Percentiles rank a stretch among this genome's conserved stretches.
Conservation (phyloP, 1,140 invertebrate genomes). For the Ips typographus region DNA sequence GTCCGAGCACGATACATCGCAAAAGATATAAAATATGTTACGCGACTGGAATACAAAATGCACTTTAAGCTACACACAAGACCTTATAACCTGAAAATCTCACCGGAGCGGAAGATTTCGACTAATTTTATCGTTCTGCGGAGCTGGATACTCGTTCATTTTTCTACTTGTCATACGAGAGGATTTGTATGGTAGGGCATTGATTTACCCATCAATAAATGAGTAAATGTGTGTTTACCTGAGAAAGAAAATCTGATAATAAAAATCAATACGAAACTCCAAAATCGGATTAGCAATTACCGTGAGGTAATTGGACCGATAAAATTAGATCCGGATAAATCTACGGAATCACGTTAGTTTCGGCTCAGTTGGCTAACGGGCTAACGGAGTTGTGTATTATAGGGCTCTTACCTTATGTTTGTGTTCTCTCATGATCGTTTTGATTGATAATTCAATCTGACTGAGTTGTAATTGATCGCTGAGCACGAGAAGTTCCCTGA, state of each 20-base stretch:
- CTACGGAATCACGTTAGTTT: slow-evolving; percentile 31
- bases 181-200: too few species aligned
- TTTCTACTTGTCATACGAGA: slow-evolving; percentile 24
- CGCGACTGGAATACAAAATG: slow-evolving; percentile 23
- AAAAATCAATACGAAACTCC: slow-evolving; percentile 29
- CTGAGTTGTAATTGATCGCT: too few species aligned
- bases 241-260: slow-evolving; percentile 7
- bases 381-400: background rate
- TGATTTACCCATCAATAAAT: too few species aligned
- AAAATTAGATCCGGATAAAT: slow-evolving; percentile 34
- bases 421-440: too few species aligned
- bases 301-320: slow-evolving; percentile 33
- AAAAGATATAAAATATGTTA: slow-evolving; percentile 34
- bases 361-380: slow-evolving; percentile 24
- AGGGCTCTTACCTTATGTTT: too few species aligned
- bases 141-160: slow-evolving; percentile 21
- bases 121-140: slow-evolving; percentile 26
- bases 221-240: background rate
- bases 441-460: too few species aligned
- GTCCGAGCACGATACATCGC: slow-evolving; percentile 18
- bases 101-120: slow-evolving; percentile 27
- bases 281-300: slow-evolving; percentile 33
- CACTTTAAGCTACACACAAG: slow-evolving; percentile 30
- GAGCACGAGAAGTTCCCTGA: too few species aligned
- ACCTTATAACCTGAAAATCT: slow-evolving; percentile 32